phyloP scores from a whole-genome alignment of 2,888 invertebrate species.

The Autographa gamma region DNA sequence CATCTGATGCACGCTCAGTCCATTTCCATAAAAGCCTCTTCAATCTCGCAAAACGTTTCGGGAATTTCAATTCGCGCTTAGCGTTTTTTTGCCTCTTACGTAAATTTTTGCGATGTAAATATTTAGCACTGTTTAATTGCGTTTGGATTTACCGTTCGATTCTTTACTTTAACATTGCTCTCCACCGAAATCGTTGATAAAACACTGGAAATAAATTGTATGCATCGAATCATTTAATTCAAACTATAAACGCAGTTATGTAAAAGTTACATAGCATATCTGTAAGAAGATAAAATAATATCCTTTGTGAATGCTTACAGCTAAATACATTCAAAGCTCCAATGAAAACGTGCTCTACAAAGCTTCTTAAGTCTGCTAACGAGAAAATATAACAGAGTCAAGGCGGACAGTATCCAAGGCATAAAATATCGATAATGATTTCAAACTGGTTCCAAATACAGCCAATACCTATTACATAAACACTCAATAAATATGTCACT shows the following conservation, averaged over 20 bases:
- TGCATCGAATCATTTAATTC: background rate
- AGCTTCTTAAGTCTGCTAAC: slow-evolving; percentile 27
- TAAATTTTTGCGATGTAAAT: slow-evolving; percentile 62
- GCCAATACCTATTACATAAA: slow-evolving; percentile 64
- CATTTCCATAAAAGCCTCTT: slow-evolving; percentile 89
- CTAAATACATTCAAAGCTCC: slow-evolving; percentile 15
- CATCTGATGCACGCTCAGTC: slow-evolving; percentile 82
- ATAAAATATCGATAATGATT: slow-evolving; percentile 50
- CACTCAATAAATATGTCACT: slow-evolving; percentile 65
- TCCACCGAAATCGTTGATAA: background rate
- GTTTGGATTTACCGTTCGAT: slow-evolving; percentile 14
- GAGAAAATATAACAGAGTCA: slow-evolving; percentile 29
- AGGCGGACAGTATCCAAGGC: slow-evolving; percentile 11
- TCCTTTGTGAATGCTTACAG: slow-evolving; percentile 7
- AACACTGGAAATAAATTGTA: background rate
- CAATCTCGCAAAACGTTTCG: slow-evolving; percentile 87
- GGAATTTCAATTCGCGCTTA: slow-evolving; percentile 88
- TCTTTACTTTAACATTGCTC: background rate
- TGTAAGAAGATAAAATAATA: background rate
- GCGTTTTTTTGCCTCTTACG: slow-evolving; percentile 72
- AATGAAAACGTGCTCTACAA: slow-evolving; percentile 14
- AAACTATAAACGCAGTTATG: background rate
- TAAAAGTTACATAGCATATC: background rate
- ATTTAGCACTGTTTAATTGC: slow-evolving; percentile 57
- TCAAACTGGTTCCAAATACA: slow-evolving; percentile 61